A percentile compares a stretch with the other conserved stretches of the same genome.
Conservation (phyloP, 2,888 invertebrate genomes). For the Dryadula phaetusa region DNA sequence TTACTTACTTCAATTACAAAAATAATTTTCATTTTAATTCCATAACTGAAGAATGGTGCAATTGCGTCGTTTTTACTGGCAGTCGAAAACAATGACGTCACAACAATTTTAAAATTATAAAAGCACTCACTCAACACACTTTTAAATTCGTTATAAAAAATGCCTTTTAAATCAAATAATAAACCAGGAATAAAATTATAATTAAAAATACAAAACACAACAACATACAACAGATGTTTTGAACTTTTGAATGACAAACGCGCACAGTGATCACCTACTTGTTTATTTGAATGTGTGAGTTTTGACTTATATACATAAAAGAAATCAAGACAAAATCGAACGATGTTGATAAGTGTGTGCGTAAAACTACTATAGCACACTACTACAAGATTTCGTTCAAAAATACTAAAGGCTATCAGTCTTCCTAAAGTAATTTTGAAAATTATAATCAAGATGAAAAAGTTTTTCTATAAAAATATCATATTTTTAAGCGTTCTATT, state of each 20-base stretch:
- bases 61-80: conserved; percentile 86
- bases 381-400: conserved; percentile 2
- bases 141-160: conserved; percentile 45
- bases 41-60: conserved; percentile 79
- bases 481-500: neutral
- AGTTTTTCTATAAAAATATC: neutral
- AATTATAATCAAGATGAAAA: neutral
- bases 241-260: conserved; percentile 64
- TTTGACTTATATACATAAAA: conserved; percentile 44
- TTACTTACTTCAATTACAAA: conserved; percentile 70
- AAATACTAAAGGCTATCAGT: conserved; percentile 1
- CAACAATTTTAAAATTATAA: conserved; percentile 69
- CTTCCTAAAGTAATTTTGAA: neutral
- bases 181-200: conserved; percentile 56
- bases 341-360: conserved; percentile 32
- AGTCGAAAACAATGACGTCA: conserved; percentile 86
- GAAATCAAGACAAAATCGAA: conserved; percentile 36
- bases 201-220: conserved; percentile 77
- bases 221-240: conserved; percentile 79
- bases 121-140: conserved; percentile 63
- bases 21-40: conserved; percentile 79
- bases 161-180: conserved; percentile 48
- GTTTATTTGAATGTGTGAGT: conserved; percentile 54
- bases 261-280: conserved; percentile 38
- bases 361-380: conserved; percentile 31